Evolutionary conservation across 2,113 vertebrate genomes (phyloP), one percentile per base, ranked within the genome.

Genomic region (Falco punctatus): DNA sequence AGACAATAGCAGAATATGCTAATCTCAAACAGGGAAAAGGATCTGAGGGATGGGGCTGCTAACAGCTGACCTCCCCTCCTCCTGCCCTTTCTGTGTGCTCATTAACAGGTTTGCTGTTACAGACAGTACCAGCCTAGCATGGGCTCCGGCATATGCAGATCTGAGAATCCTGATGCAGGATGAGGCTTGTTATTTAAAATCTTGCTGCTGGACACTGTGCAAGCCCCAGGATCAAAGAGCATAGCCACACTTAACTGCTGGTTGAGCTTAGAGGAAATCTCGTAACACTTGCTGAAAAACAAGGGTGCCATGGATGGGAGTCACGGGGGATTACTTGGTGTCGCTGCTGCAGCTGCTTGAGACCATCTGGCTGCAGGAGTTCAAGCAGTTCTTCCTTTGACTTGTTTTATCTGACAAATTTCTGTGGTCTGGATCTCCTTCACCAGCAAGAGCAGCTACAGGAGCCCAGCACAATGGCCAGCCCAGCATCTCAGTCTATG

Each of bases 1-100:
- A 67, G 95, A 89, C 44, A 73, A 28, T 64, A 86, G 73, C 40
- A 66, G 73, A 77, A 61, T 57, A 62, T 80, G 80, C 40, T 82
- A 87, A 95, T 91, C 22, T 44, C 55, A 71, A 78, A 49, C 32
- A 69, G 46, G 44, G 30, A 84, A 62, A 89, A 87, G 23, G 73
- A 75, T 87, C 70, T 85, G 86, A 94, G 28, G 86, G 70, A 89
- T 81, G 49, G 40, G 48, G 52, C 49, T 85, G 77, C 77, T 82
- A 95, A 46, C 27, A 87, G 65, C 55, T 58, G 77, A 81, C 65
- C 24, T 89, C 9, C 49, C 20, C 19, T 49, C 21, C 52, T 88
- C 8, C 75, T 81, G 32, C 28, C 44, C 35, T 35, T 81, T 79
- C 28, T 46, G 32, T 32, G 27, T 18, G 64, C 86, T 91, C 69